These are phyloP conservation scores for Drosophila recens DNA, from an alignment of 2,888 invertebrate genomes.

Conservation along the genomic window DNA sequence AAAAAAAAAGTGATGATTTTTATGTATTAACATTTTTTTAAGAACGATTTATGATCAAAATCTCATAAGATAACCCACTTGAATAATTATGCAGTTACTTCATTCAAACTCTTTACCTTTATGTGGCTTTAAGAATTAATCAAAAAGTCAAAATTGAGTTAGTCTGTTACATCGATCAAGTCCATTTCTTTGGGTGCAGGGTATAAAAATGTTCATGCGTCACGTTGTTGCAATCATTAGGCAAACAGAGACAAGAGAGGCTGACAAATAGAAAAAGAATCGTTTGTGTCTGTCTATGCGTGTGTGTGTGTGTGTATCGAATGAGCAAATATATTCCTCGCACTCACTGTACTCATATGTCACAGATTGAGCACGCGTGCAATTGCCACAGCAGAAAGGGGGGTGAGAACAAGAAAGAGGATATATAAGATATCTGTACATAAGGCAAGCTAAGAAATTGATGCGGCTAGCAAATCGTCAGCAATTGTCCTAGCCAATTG, in stretches of 20 bases:
- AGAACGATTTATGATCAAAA: too few relatives aligned
- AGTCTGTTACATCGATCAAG: neutral
- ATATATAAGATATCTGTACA: conserved; percentile 28
- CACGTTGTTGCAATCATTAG: conserved; percentile 79
- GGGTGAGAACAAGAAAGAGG: neutral
- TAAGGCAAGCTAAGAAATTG: conserved; percentile 46
- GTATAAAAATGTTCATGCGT: conserved; percentile 55
- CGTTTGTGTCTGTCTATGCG: conserved; percentile 4
- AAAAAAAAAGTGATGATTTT: too few relatives aligned
- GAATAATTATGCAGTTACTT: too few relatives aligned
- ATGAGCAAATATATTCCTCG: conserved; percentile 57
- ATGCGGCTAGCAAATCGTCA: conserved; percentile 60
- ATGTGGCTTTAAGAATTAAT: too few relatives aligned
- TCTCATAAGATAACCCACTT: too few relatives aligned
- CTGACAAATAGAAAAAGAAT: conserved; percentile 32
- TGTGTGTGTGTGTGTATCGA: conserved; percentile 40
- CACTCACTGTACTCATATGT: conserved; percentile 45
- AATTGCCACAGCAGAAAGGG: conserved; percentile 40
- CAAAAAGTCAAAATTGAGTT: neutral
- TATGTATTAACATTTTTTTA: too few relatives aligned
- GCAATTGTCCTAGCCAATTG: conserved; percentile 72
- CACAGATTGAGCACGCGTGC: conserved; percentile 59
- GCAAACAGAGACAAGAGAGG: conserved; percentile 36
- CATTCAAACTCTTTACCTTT: too few relatives aligned
- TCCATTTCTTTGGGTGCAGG: conserved; percentile 14